Conservation (phyloP, 2,888 invertebrate genomes). For the Tachina fera region DNA sequence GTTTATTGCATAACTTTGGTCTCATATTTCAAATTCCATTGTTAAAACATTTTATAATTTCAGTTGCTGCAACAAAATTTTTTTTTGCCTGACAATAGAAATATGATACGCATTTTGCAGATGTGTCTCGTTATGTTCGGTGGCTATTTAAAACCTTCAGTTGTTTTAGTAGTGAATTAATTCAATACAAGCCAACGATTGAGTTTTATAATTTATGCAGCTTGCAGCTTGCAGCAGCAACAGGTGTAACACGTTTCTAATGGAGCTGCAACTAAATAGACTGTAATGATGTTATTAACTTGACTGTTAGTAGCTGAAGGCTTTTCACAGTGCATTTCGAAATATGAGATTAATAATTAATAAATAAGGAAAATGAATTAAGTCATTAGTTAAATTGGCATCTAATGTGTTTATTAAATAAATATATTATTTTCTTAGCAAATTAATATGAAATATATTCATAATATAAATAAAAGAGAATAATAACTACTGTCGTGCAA, state of each 20-base stretch:
- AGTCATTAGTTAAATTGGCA: neutral
- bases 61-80: constrained; percentile 12
- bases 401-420: too few species aligned
- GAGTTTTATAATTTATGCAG: constrained; percentile 14
- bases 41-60: constrained; percentile 60
- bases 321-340: neutral
- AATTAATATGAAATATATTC: too few species aligned
- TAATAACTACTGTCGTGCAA: too few species aligned
- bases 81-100: constrained; percentile 10
- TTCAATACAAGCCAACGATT: constrained; percentile 2
- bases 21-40: constrained; percentile 57
- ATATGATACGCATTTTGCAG: constrained; percentile 39
- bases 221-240: constrained; percentile 13
- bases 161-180: constrained; percentile 14
- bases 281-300: neutral
- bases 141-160: constrained; percentile 13
- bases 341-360: neutral
- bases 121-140: constrained; percentile 15
- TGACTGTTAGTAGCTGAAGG: neutral
- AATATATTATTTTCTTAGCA: too few species aligned
- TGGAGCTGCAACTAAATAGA: constrained; percentile 13
- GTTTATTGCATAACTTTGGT: constrained; percentile 46
- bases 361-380: neutral
- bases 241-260: constrained; percentile 29
- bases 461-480: too few species aligned